These are phyloP conservation scores for Scaptomyza flava DNA, from an alignment of 2,888 invertebrate species.

Conservation along the genomic window DNA sequence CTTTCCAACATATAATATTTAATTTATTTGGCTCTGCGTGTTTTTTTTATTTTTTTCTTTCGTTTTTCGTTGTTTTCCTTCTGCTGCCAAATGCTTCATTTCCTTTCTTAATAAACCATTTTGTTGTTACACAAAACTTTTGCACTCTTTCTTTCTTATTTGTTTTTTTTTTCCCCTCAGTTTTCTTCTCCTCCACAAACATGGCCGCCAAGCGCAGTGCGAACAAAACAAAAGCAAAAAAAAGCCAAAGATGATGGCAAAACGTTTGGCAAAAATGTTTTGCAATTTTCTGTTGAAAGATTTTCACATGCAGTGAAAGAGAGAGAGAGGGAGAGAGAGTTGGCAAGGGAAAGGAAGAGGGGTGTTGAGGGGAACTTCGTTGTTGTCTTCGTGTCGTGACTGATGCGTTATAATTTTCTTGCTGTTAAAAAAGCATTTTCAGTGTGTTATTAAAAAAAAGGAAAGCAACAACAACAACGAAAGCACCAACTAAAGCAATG, in stretches of 20 bases:
- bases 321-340: background rate
- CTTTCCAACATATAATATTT: slow-evolving; percentile 33
- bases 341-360: background rate
- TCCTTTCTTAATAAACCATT: slow-evolving; percentile 63
- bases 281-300: slow-evolving; percentile 58
- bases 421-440: slow-evolving; percentile 72
- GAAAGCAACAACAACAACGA: background rate
- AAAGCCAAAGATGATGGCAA: slow-evolving; percentile 4
- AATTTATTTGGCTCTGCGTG: slow-evolving; percentile 10
- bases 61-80: background rate
- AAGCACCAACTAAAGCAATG: slow-evolving; percentile 6
- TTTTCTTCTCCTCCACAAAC: slow-evolving; percentile 47
- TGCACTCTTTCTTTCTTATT: slow-evolving; percentile 14
- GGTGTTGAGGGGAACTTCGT: background rate
- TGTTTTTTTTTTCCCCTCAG: slow-evolving; percentile 6
- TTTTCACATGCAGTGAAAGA: slow-evolving; percentile 47
- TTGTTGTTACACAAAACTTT: slow-evolving; percentile 46
- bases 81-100: slow-evolving; percentile 39
- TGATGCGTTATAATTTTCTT: slow-evolving; percentile 80
- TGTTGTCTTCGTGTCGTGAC: slow-evolving; percentile 68
- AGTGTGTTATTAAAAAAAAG: slow-evolving; percentile 63
- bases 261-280: slow-evolving; percentile 35
- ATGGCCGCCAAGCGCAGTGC: slow-evolving; percentile 56
- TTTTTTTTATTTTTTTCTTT: background rate
- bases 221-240: background rate